Percentiles rank a stretch among this genome's conserved stretches.
Evolutionary conservation across 1,140 invertebrate genomes (phyloP).

Genomic region (Heliconius melpomene): DNA sequence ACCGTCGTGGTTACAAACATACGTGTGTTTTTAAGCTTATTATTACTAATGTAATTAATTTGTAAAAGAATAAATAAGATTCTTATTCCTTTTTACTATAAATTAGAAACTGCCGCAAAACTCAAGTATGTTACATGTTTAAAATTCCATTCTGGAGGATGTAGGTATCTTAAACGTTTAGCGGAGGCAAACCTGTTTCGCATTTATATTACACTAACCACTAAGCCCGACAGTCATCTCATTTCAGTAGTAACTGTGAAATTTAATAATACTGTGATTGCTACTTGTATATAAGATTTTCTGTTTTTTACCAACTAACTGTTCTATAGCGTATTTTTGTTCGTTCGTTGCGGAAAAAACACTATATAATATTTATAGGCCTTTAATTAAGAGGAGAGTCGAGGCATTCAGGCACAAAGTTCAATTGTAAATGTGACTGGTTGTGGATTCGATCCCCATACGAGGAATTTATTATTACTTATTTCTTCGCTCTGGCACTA

Average conservation of each 20-base stretch:
- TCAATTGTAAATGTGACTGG: too few species aligned
- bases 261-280: slow-evolving; percentile 3
- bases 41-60: too few species aligned
- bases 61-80: too few species aligned
- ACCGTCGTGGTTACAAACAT: too few species aligned
- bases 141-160: slow-evolving; percentile 27
- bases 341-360: slow-evolving; percentile 39
- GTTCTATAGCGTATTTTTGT: slow-evolving; percentile 17
- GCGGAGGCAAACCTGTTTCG: slow-evolving; percentile 31
- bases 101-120: neutral
- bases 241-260: neutral
- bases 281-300: neutral
- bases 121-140: slow-evolving; percentile 14
- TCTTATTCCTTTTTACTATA: too few species aligned
- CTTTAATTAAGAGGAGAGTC: too few species aligned
- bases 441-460: too few species aligned
- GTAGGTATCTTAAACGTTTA: slow-evolving; percentile 24
- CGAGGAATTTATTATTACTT: too few species aligned
- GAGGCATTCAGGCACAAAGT: too few species aligned
- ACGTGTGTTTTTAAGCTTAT: too few species aligned
- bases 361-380: slow-evolving; percentile 32
- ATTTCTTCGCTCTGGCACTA: too few species aligned
- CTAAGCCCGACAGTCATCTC: slow-evolving; percentile 2
- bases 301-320: slow-evolving; percentile 27
- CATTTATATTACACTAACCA: slow-evolving; percentile 17